These are phyloP conservation scores for Drosophila demipolita DNA, from an alignment of 2,888 invertebrate species.

Conservation along the genomic window DNA sequence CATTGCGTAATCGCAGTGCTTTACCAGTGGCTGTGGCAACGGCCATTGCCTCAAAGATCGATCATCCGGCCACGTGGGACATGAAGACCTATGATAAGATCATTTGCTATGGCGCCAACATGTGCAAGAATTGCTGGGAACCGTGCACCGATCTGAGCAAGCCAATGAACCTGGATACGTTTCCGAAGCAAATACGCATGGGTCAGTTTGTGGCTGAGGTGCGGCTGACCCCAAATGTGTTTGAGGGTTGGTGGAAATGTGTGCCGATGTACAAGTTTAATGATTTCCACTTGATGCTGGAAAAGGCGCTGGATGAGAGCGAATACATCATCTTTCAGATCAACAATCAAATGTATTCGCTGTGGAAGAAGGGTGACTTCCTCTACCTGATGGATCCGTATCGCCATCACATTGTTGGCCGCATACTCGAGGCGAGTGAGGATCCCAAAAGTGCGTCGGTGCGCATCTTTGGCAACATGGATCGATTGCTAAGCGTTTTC, in stretches of 20 bases:
- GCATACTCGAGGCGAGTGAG: slow-evolving; percentile 61
- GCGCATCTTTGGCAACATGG: slow-evolving; percentile 81
- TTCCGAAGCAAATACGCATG: slow-evolving; percentile 77
- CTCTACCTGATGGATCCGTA: slow-evolving; percentile 84
- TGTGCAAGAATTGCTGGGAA: slow-evolving; percentile 79
- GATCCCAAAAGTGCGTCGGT: slow-evolving; percentile 75
- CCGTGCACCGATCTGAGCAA: slow-evolving; percentile 64
- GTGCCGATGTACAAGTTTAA: slow-evolving; percentile 77
- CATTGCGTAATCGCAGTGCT: slow-evolving; percentile 79
- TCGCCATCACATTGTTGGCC: slow-evolving; percentile 78
- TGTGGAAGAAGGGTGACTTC: slow-evolving; percentile 81
- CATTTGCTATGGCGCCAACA: slow-evolving; percentile 80
- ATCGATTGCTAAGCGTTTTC: slow-evolving; percentile 77
- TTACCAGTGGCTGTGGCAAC: slow-evolving; percentile 79
- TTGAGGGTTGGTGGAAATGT: slow-evolving; percentile 81
- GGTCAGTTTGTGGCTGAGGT: slow-evolving; percentile 80
- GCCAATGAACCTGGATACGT: slow-evolving; percentile 73
- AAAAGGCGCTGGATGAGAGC: slow-evolving; percentile 57
- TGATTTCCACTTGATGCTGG: slow-evolving; percentile 71
- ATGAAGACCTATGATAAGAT: slow-evolving; percentile 77
- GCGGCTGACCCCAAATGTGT: slow-evolving; percentile 56
- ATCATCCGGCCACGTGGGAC: slow-evolving; percentile 83
- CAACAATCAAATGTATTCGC: slow-evolving; percentile 79
- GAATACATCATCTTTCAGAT: slow-evolving; percentile 81
- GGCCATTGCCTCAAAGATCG: slow-evolving; percentile 82